Evolutionary conservation across 53 echinoderm and acorn worm species (phyloP), one percentile per base, ranked within the genome.

Genomic region (Holothuria scabra): DNA sequence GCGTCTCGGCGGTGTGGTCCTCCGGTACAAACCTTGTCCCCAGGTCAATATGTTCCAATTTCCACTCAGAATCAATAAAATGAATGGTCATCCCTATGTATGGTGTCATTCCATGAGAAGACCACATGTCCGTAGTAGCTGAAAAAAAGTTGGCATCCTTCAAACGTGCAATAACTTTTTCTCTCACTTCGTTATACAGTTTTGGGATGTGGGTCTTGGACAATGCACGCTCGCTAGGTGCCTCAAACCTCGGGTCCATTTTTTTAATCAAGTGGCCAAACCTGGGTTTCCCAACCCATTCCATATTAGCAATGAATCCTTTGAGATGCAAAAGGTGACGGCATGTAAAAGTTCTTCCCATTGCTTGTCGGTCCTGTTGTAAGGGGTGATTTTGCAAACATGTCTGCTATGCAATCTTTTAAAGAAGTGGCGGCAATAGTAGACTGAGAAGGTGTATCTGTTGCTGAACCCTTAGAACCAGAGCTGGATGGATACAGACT

Each of bases 31-130:
- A 80, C n/a, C 62, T 5, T 21, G 63, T 62, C 3, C 81, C 81
- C 35, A 80, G 30, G 24, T 78, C 76, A 37, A 86, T 65, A 8
- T 78, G 86, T 1, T 49, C n/a, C 4, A 86, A 55, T 29, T 78
- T 12, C 86, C n/a, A n/a, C n/a, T n/a, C n/a, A n/a, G n/a, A n/a
- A n/a, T n/a, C n/a, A n/a, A n/a, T n/a, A n/a, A n/a, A n/a, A n/a
- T n/a, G n/a, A n/a, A n/a, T n/a, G n/a, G n/a, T n/a, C n/a, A n/a
- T n/a, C n/a, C n/a, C n/a, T n/a, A n/a, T n/a, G n/a, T n/a, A n/a
- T n/a, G n/a, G n/a, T n/a, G n/a, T 74, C 75, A 88, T 60, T 16
- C 83, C 83, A 19, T 83, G 88, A 18, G 88, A 88, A 19, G 88
- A 88, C 88, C 83, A 88, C 88, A 88, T 82, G 64, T 83, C 88